Base-by-base conservation (phyloP, 2,888 invertebrate genomes). In the Caenorhabditis panamensis region DNA sequence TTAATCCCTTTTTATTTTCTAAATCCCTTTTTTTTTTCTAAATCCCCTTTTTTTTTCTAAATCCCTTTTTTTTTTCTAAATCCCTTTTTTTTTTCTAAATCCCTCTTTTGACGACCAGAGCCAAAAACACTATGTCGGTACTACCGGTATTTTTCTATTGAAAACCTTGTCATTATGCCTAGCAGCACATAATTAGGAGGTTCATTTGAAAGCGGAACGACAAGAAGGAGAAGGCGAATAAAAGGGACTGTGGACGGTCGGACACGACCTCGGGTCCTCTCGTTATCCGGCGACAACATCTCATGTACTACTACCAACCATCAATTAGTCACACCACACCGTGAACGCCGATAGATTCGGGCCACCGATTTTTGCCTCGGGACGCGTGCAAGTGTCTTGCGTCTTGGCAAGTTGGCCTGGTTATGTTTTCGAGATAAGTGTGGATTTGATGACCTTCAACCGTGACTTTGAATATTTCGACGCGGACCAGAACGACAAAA, bases 281-380 rank as follows among this genome's bases (percentile, higher is more conserved):
- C 58, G 68, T 78, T 78, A 78, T 78, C 78, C 78, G 36, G 66
- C 78, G 66, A 71, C 78, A 61, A 59, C 69, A 78, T 78, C 78
- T 78, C 78, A 78, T 78, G 78, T 78, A 78, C 78, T 78, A 78
- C 77, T 59, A 78, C 66, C 68, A 79, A 79, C 79, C 79, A 73
- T 79, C 68, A 79, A 79, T 79, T 79, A 79, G 79, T 79, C 73
- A 79, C 79, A 79, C 79, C 64, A 71, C 71, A 71, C 78, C 78
- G 71, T 78, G 78, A 78, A 78, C 71, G 77, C 68, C 68, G 77
- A 69, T 54, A 66, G 75, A 75, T 66, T 61, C 75, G 75, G 75
- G 59, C 75, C 66, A 75, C 59, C 66, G 75, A 75, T 75, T 75
- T 36, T 41, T 66, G 37, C 20, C 51, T 36, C 31, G 54, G 47